Conservation (phyloP, 2,888 invertebrate genomes). For the Morpho helenor region DNA sequence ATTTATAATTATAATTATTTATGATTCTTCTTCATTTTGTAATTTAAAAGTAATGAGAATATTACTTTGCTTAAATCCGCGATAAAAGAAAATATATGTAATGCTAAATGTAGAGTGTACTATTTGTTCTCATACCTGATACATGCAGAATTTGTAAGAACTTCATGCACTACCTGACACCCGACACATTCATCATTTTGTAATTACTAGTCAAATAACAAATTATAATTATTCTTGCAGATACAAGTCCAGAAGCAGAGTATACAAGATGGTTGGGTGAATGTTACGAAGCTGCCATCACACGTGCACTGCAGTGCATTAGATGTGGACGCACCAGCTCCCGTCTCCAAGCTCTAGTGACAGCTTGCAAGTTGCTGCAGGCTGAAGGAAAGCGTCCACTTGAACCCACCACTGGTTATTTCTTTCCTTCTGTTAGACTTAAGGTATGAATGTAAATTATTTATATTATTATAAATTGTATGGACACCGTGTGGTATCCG, state of each 20-base stretch:
- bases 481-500: no score
- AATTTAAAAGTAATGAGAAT: no score
- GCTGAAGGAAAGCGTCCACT: constrained; percentile 85
- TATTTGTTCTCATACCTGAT: no score
- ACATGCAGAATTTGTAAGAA: no score
- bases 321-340: constrained; percentile 70
- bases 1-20: no score
- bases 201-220: no score
- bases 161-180: no score
- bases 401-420: constrained; percentile 72
- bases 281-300: constrained; percentile 83
- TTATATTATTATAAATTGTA: background rate
- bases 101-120: no score
- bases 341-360: constrained; percentile 82
- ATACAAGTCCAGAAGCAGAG: constrained; percentile 77
- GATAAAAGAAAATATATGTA: no score
- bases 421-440: constrained; percentile 83
- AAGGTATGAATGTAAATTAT: constrained; percentile 57
- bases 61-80: no score
- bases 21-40: no score
- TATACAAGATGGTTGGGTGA: constrained; percentile 84
- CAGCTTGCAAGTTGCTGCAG: constrained; percentile 85
- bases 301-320: constrained; percentile 79
- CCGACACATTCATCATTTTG: no score
- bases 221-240: constrained; percentile 31